phyloP scores from a whole-genome alignment of 2,797 vertebrate species.

The Sorex maritimensis region DNA sequence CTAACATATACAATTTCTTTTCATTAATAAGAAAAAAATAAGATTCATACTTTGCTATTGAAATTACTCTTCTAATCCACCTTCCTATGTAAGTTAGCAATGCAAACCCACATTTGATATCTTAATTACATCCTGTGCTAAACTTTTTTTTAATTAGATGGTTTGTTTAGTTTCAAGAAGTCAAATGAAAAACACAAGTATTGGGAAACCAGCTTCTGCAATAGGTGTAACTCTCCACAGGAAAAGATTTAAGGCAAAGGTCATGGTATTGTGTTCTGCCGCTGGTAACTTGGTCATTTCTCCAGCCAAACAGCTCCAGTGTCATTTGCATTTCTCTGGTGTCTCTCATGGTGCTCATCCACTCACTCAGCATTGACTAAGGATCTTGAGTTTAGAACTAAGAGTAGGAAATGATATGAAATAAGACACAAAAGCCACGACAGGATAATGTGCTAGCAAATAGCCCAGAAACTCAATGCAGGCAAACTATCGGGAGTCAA shows the following conservation, averaged over 20 bases:
- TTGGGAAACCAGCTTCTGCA: constrained; percentile 58
- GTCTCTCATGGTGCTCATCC: background rate
- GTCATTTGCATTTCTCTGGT: background rate
- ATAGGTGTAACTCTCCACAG: constrained; percentile 50
- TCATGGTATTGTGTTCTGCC: background rate
- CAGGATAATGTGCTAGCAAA: background rate
- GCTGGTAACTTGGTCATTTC: background rate
- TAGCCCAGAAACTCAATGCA: background rate
- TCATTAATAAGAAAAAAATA: constrained; percentile 79
- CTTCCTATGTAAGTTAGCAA: constrained; percentile 74
- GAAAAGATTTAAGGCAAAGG: constrained; percentile 67
- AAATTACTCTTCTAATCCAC: constrained; percentile 73
- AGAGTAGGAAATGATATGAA: constrained; percentile 35
- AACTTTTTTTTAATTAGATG: constrained; percentile 63
- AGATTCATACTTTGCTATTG: constrained; percentile 72
- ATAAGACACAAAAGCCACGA: background rate
- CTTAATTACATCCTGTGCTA: constrained; percentile 77
- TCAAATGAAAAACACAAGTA: constrained; percentile 71
- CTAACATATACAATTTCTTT: constrained; percentile 59
- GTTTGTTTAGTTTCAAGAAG: constrained; percentile 78
- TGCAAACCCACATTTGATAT: constrained; percentile 75
- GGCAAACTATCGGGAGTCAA: constrained; percentile 4
- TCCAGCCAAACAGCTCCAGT: background rate
- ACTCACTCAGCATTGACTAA: background rate
- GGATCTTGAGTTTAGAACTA: background rate